Base-by-base conservation (phyloP, 2,797 vertebrate genomes). In the Micromesistius poutassou region DNA sequence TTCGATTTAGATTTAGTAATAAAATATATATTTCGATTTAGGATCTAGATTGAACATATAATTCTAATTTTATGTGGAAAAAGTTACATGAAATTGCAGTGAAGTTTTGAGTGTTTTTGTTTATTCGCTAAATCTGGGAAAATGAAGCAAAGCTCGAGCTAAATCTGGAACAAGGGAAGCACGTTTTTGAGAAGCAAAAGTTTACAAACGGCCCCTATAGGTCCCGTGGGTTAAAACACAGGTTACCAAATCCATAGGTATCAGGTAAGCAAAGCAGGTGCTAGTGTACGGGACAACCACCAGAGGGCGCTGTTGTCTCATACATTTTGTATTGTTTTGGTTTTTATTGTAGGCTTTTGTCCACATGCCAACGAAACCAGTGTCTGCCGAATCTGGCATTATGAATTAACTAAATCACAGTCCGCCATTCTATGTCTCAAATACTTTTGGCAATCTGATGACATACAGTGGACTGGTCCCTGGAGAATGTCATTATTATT, bases 401-500 rank as follows among this genome's bases (percentile, higher is more conserved):
- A n/a, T n/a, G 22, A 25, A 62, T n/a, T 9, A 62, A 68, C 25
- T 62, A 8, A 25, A 68, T 68, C 62, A 28, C 62, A 68, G 62
- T 68, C 62, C 62, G 3, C 62, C 62, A 68, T 68, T 25, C 10
- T 28, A 68, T 68, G 25, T 7, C 5, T 68, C 25, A 7, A 9
- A 62, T 25, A 62, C 55, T 25, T 62, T 62, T 25, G 55, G 5
- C 22, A 28, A 28, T 68, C n/a, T 68, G 62, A 28, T 68, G 6
- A 68, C 62, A 8, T 74, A 71, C 81, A 81, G 46, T 42, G 35
- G 76, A 31, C 77, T 71, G 73, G 72, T 74, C 76, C 74, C 31
- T 42, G 36, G 85, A 73, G 83, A 82, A 82, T 77, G 25, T 62
- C 19, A 25, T 62, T n/a, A 25, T 25, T 62, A 25, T n/a, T 62